Evolutionary conservation across 64 coral and sea anemone species (phyloP).

Genomic region (Orbicella faveolata): DNA sequence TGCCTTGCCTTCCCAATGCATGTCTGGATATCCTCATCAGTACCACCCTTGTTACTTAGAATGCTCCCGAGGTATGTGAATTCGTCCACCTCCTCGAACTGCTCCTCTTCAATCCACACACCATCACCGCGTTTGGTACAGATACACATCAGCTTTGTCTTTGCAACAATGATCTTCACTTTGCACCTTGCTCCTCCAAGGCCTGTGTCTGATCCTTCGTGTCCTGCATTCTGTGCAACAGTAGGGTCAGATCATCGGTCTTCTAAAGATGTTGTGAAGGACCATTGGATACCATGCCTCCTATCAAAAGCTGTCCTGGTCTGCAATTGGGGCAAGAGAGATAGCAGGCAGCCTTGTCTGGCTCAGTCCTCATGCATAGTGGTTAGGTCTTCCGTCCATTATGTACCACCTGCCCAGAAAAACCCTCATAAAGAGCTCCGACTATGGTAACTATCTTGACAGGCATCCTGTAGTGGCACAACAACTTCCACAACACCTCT

Average conservation of each 20-base stretch:
- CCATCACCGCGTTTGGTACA: constrained; percentile 2
- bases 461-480: constrained; percentile 26
- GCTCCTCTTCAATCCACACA: not conserved
- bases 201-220: not conserved
- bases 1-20: not conserved
- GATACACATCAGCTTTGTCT: constrained; percentile 44
- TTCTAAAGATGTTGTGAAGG: constrained; percentile 24
- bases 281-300: constrained; percentile 21
- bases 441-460: constrained; percentile 37
- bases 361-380: constrained; percentile 22
- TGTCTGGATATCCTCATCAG: constrained; percentile 10
- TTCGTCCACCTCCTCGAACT: constrained; percentile 23
- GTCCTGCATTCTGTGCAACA: constrained; percentile 34
- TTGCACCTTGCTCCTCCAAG: constrained; percentile 5
- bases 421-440: not conserved
- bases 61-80: constrained; percentile 37
- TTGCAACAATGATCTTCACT: constrained; percentile 20
- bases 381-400: not conserved
- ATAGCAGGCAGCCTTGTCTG: constrained; percentile 21
- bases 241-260: constrained; percentile 45
- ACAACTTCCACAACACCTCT: too few relatives aligned
- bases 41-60: constrained; percentile 20
- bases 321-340: constrained; percentile 32
- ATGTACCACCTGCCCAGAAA: too few relatives aligned
- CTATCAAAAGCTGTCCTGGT: not conserved